phyloP scores from a whole-genome alignment of 2,113 vertebrate genomes.

The Pteropus alecto region DNA sequence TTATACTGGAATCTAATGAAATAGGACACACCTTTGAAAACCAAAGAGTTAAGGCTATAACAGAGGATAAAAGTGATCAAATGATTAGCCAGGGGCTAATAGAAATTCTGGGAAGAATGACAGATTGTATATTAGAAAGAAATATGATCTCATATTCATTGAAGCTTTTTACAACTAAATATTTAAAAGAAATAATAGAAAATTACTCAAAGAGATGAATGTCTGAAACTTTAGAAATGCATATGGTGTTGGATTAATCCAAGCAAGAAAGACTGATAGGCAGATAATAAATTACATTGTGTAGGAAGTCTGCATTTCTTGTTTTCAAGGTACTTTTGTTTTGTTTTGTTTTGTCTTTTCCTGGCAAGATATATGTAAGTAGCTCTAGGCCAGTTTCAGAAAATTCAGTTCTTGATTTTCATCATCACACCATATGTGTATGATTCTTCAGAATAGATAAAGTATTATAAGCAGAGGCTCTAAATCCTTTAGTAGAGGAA shows the following conservation, averaged over 20 bases:
- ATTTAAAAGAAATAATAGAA: slow-evolving; percentile 71
- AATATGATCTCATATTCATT: slow-evolving; percentile 83
- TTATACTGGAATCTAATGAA: slow-evolving; percentile 79
- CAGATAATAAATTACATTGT: slow-evolving; percentile 54
- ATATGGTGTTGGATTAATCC: slow-evolving; percentile 47
- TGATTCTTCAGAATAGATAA: slow-evolving; percentile 54
- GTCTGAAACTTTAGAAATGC: slow-evolving; percentile 65
- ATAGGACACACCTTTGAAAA: slow-evolving; percentile 79
- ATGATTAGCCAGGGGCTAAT: slow-evolving; percentile 85
- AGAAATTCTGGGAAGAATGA: slow-evolving; percentile 82
- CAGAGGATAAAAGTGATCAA: slow-evolving; percentile 80
- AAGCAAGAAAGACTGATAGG: slow-evolving; percentile 39
- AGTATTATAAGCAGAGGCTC: slow-evolving; percentile 45
- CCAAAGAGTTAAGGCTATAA: slow-evolving; percentile 77
- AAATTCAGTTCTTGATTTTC: slow-evolving; percentile 61
- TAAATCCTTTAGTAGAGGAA: background rate
- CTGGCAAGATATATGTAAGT: slow-evolving; percentile 25
- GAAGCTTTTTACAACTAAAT: slow-evolving; percentile 76
- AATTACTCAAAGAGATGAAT: slow-evolving; percentile 73
- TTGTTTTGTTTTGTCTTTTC: background rate
- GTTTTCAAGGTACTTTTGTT: background rate
- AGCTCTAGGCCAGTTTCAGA: slow-evolving; percentile 48
- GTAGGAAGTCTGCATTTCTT: slow-evolving; percentile 50
- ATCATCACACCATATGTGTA: background rate
- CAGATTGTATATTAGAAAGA: slow-evolving; percentile 82